Base-by-base conservation (phyloP, 2,888 invertebrate genomes). In the Oligia strigilis region DNA sequence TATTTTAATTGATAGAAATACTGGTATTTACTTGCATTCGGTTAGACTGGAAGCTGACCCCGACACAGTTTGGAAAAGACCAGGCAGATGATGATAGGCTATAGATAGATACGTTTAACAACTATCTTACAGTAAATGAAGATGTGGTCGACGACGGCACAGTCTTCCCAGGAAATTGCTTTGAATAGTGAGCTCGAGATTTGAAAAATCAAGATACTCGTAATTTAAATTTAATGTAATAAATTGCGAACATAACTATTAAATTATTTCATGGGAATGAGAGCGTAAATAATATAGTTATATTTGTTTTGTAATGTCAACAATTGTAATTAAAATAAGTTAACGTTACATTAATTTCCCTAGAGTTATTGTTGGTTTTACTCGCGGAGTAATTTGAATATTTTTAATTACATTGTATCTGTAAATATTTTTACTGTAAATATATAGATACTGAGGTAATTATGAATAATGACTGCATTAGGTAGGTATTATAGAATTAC, bases 321-420 rank as follows among this genome's bases (percentile, higher is more conserved):
- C 82, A 49, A 14, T 52, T 70, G 0, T 52, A 75, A 82, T 81
- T 52, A 52, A 75, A 70, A 79, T 72, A 72, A 65, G n/a, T 70
- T 23, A 40, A 58, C 5, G n/a, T 40, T 43, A 64, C 64, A 36
- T 64, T 73, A 17, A 58, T 70, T 71, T 76, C 6, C 49, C 43
- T 36, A 60, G 19, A 71, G 49, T 60, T 65, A 70, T 60, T 82
- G 60, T 71, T 81, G 36, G 43, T 76, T 70, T 71, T 36, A 14
- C 43, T 46, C 11, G 17, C 13, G 9, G 36, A 70, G n/a, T 76
- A 36, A 70, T 62, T 55, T 58, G 4, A 29, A 14, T 17, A 58
- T 58, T 75, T 69, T 66, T 40, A 82, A 52, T 60, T 60, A 60
- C 40, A 65, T 14, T 43, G 29, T 65, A n/a, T 52, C 14, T 81